Evolutionary conservation across 2,888 invertebrate species (phyloP).

Genomic region (Willowsia nigromaculata): DNA sequence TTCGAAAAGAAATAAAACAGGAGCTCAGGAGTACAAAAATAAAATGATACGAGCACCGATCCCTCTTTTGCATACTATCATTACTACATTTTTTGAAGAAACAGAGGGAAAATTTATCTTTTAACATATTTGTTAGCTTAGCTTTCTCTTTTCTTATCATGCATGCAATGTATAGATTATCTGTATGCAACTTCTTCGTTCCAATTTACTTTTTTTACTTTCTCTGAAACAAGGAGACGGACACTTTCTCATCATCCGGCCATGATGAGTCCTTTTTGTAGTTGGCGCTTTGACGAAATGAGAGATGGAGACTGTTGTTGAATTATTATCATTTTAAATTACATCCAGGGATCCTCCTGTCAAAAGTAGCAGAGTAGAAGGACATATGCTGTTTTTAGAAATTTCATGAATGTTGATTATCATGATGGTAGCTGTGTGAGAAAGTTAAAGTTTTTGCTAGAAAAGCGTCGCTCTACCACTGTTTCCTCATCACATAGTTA

Average conservation of each 20-base stretch:
- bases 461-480: not conserved
- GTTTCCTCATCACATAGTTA: not conserved
- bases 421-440: not conserved
- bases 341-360: not conserved
- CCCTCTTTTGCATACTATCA: not conserved
- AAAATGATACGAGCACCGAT: not conserved
- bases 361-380: not conserved
- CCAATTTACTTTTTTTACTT: not conserved
- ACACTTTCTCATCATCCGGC: conserved; percentile 30
- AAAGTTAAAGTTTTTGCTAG: not conserved
- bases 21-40: not conserved
- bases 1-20: not conserved
- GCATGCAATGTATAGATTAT: not conserved
- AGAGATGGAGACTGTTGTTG: not conserved
- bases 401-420: not conserved
- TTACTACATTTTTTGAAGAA: not conserved
- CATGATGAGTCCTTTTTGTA: conserved; percentile 17
- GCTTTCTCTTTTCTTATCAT: not conserved
- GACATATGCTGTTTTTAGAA: not conserved
- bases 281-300: not conserved
- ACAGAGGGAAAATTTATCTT: not conserved
- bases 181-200: not conserved
- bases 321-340: conserved; percentile 17
- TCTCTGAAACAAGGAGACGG: conserved; percentile 20
- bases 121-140: not conserved